Evolutionary conservation across 2,797 vertebrate genomes (phyloP).

Genomic region (Hapalemur alaotrensis): DNA sequence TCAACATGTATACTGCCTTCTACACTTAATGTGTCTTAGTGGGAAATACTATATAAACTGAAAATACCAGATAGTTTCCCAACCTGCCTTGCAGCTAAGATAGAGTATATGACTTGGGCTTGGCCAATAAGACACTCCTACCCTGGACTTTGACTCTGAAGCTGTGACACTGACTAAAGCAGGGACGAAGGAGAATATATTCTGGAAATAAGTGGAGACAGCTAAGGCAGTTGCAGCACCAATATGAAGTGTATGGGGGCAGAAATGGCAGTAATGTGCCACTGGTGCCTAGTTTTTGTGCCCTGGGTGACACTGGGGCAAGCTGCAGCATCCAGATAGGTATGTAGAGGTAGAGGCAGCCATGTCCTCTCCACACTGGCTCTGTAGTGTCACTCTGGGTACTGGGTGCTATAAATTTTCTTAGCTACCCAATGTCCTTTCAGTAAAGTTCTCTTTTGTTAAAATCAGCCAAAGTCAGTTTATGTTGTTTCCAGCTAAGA

Average conservation of each 20-base stretch:
- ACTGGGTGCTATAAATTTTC: background rate
- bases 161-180: background rate
- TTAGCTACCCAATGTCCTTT: slow-evolving; percentile 4
- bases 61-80: background rate
- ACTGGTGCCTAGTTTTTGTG: background rate
- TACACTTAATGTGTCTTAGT: background rate
- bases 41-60: background rate
- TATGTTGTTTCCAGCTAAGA: background rate
- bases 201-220: background rate
- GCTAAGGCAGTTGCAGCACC: background rate
- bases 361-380: background rate
- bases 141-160: background rate
- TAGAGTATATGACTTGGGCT: background rate
- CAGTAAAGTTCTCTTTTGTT: background rate
- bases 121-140: background rate
- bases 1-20: background rate
- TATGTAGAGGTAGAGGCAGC: background rate
- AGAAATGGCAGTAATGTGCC: background rate
- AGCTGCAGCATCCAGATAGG: background rate
- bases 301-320: background rate
- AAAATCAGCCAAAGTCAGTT: slow-evolving; percentile 23
- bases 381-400: background rate
- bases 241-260: background rate
- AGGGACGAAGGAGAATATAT: background rate
- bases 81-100: background rate